Evolutionary conservation across 2,113 vertebrate species (phyloP), one percentile per base, ranked within the genome.

Genomic region (Raja brachyura): DNA sequence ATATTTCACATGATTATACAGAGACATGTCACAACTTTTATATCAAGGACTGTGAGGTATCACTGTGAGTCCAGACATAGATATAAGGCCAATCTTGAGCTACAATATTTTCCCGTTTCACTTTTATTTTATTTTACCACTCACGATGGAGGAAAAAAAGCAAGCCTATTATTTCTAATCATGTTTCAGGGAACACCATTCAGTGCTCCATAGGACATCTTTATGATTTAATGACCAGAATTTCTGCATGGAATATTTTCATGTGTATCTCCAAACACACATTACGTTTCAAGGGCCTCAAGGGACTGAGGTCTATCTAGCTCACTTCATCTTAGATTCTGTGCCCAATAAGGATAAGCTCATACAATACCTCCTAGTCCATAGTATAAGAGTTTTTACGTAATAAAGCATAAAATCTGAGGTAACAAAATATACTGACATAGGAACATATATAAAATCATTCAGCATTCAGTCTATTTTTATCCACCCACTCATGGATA

Each of bases 251-350:
- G 33, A 66, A 73, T 54, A 22, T 48, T 92, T 73, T 92, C 66
- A 25, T 48, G 39, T 48, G 39, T 73, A 39, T 39, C 66, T 20
- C 66, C 70, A 68, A 54, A 54, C 20, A 92, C 90, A 48, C 31
- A 70, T 70, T n/a, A 39, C 31, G 18, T 68, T 86, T 33, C 66
- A 9, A 70, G 31, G 10, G 70, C 22, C 25, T 74, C 66, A 13
- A 73, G 33, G 39, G 39, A 92, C 68, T 73, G 8, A 20, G 66
- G 22, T 92, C 66, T 48, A 39, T 68, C 86, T 28, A 54, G 22
- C 68, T 74, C 88, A 70, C 66, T 92, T 92, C 90, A 74, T 48
- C 10, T 73, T 54, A 73, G 68, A 73, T 48, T 90, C 63, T 68
- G 14, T 18, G 33, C 31, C 86, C 22, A 33, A n/a, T 5, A 68